phyloP scores from a whole-genome alignment of 2,797 vertebrate species.

The Cryptoprocta ferox region DNA sequence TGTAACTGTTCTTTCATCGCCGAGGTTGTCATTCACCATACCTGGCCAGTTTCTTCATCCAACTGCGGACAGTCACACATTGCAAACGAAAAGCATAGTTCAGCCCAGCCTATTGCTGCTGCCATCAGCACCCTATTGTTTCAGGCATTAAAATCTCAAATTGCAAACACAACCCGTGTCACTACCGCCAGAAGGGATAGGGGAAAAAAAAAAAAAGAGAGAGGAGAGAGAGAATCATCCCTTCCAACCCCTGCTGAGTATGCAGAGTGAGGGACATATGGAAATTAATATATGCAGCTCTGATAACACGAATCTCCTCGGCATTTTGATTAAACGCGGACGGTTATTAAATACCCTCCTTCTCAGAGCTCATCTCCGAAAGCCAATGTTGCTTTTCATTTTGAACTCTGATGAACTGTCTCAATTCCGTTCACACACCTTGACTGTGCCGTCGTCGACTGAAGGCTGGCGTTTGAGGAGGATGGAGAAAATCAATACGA shows the following conservation, averaged over 20 bases:
- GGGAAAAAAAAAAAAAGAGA: neutral
- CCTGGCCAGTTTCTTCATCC: neutral
- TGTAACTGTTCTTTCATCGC: neutral
- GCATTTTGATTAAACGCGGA: slow-evolving; percentile 82
- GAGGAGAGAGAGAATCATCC: slow-evolving; percentile 16
- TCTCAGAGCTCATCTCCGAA: slow-evolving; percentile 76
- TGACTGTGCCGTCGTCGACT: slow-evolving; percentile 66
- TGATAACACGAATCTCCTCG: slow-evolving; percentile 52
- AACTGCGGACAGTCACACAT: rapidly evolving
- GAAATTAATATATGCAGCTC: slow-evolving; percentile 79
- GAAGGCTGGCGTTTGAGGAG: slow-evolving; percentile 70
- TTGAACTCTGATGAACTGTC: slow-evolving; percentile 85
- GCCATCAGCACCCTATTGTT: slow-evolving; percentile 23
- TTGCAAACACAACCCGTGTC: neutral
- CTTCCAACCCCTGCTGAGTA: slow-evolving; percentile 67
- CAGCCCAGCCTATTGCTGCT: neutral
- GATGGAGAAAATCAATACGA: slow-evolving; percentile 84
- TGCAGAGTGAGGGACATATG: slow-evolving; percentile 74
- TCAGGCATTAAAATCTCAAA: neutral
- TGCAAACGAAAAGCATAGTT: neutral
- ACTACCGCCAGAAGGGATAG: slow-evolving; percentile 29
- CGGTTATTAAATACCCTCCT: slow-evolving; percentile 83
- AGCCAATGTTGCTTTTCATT: slow-evolving; percentile 84
- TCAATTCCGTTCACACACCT: slow-evolving; percentile 72
- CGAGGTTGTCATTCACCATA: neutral